These are phyloP conservation scores for Ernsta delagoae DNA, from an alignment of 2,888 invertebrate genomes.

Conservation along the genomic window DNA sequence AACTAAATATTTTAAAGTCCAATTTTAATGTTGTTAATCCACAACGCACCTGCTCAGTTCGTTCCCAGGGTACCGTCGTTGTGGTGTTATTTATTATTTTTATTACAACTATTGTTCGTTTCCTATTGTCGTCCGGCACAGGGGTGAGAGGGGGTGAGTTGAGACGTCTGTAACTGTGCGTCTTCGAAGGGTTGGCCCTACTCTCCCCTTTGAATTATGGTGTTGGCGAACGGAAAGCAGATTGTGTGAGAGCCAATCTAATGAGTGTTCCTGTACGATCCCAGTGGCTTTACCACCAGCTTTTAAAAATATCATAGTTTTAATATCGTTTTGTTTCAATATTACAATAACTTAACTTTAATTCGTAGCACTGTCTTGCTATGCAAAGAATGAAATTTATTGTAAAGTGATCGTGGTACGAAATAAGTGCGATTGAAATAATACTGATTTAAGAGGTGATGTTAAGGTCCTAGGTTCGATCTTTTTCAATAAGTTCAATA, in stretches of 20 bases:
- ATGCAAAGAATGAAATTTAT: no score
- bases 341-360: no score
- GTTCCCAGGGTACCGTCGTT: slow-evolving; percentile 22
- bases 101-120: slow-evolving; percentile 25
- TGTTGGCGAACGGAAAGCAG: slow-evolving; percentile 6
- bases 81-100: not conserved
- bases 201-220: slow-evolving; percentile 7
- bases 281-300: no score
- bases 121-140: slow-evolving; percentile 24
- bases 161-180: slow-evolving; percentile 8
- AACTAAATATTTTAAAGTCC: not conserved
- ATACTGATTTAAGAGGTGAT: no score
- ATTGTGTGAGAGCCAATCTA: slow-evolving; percentile 26
- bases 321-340: no score
- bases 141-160: slow-evolving; percentile 18
- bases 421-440: no score
- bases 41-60: slow-evolving; percentile 11
- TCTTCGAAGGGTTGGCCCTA: slow-evolving; percentile 14
- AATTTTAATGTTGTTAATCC: not conserved
- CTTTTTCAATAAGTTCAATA: no score
- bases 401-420: no score
- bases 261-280: slow-evolving; percentile 12
- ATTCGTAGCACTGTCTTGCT: no score
- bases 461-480: no score
- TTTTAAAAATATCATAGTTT: no score